These are phyloP conservation scores for Ciconia stormi DNA, from an alignment of 2,113 vertebrate species.

Conservation along the genomic window DNA sequence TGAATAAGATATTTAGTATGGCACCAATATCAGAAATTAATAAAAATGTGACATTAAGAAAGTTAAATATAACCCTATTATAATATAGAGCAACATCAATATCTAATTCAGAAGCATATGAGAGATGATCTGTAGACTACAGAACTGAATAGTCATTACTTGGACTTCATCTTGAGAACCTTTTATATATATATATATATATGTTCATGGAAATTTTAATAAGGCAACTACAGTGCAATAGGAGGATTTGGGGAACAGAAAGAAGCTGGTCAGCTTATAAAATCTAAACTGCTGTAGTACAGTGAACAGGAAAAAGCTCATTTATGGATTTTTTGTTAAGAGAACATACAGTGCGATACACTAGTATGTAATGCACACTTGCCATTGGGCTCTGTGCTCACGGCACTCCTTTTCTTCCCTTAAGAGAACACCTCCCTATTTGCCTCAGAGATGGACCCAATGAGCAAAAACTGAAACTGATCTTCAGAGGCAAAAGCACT, in stretches of 20 bases:
- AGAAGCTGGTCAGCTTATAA: not conserved
- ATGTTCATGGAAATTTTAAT: not conserved
- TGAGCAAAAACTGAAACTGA: not conserved
- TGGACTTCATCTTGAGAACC: not conserved
- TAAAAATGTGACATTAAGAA: slow-evolving; percentile 66
- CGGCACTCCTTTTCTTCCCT: not conserved
- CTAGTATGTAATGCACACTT: not conserved
- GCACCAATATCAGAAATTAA: slow-evolving; percentile 49
- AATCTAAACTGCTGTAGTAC: not conserved
- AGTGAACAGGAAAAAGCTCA: not conserved
- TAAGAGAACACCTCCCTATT: not conserved
- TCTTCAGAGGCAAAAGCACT: not conserved
- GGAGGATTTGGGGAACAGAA: not conserved
- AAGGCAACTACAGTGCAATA: not conserved
- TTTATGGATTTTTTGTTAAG: not conserved
- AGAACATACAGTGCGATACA: not conserved
- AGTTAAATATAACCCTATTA: slow-evolving; percentile 45
- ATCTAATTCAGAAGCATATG: slow-evolving; percentile 40
- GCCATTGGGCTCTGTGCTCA: not conserved
- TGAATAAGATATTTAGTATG: slow-evolving; percentile 47
- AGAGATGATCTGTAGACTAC: slow-evolving; percentile 11
- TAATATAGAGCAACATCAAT: slow-evolving; percentile 42
- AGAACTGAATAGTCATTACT: not conserved
- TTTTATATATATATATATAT: not conserved
- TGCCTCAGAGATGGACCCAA: not conserved